These are phyloP conservation scores for Lucifuga dentata DNA, from an alignment of 2,113 vertebrate genomes.

Conservation along the genomic window DNA sequence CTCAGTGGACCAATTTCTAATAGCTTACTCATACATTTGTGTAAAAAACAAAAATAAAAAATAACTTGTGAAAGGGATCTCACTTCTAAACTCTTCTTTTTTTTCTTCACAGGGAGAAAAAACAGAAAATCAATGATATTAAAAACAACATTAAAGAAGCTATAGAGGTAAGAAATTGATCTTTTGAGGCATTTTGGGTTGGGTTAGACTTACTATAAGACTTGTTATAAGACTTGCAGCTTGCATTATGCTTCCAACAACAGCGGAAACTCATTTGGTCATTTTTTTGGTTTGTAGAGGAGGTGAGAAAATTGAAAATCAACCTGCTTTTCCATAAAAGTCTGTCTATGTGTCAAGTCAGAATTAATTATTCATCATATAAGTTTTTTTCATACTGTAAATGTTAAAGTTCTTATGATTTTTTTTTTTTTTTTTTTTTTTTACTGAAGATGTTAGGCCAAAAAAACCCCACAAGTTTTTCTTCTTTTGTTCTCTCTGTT, in stretches of 20 bases:
- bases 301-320: no score
- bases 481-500: constrained; percentile 19
- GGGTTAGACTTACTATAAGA: no score
- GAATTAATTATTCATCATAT: background rate
- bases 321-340: background rate
- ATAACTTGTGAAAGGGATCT: background rate
- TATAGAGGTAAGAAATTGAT: constrained; percentile 90
- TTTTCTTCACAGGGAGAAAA: constrained; percentile 92
- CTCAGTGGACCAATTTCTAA: background rate
- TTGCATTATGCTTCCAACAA: no score
- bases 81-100: constrained; percentile 27
- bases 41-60: background rate
- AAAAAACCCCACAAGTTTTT: no score
- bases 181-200: constrained; percentile 1
- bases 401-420: background rate
- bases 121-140: constrained; percentile 97
- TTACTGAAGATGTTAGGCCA: no score
- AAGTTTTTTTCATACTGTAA: no score
- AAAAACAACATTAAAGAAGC: constrained; percentile 99
- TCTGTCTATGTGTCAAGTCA: constrained; percentile 1
- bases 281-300: no score
- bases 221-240: no score
- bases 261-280: no score
- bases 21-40: constrained; percentile 16
- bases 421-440: background rate